A percentile compares a stretch with the other conserved stretches of the same genome.
Evolutionary conservation across 2,797 vertebrate genomes (phyloP).

Genomic region (Sandelia bainsii): DNA sequence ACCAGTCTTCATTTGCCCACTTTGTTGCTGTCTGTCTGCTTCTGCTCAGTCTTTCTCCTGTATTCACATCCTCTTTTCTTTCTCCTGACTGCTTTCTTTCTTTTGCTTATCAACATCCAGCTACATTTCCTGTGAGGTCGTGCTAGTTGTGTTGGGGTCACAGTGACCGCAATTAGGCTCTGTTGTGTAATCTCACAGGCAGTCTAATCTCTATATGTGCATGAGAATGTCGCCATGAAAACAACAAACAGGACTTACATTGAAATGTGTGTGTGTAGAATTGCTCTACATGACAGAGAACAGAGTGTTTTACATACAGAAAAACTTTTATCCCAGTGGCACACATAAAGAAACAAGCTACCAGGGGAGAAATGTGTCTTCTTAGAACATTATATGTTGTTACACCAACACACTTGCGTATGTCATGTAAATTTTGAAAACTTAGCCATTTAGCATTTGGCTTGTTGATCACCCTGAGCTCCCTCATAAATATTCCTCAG

Average conservation of each 20-base stretch:
- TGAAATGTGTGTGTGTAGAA: constrained; percentile 20
- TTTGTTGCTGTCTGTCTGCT: constrained; percentile 8
- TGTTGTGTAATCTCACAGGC: constrained; percentile 12
- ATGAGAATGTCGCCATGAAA: constrained; percentile 7
- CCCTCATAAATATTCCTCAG: constrained; percentile 9
- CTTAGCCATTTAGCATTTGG: not conserved
- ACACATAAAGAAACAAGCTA: constrained; percentile 2
- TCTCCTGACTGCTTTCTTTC: not conserved
- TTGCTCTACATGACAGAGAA: not conserved
- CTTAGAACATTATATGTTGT: constrained; percentile 8
- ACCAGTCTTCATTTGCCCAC: not conserved
- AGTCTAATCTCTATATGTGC: constrained; percentile 2
- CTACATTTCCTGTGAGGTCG: constrained; percentile 11
- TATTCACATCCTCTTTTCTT: not conserved
- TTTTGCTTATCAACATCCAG: constrained; percentile 7
- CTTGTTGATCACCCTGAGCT: constrained; percentile 2
- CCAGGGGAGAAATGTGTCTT: not conserved
- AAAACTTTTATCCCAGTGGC: not conserved
- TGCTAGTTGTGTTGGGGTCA: constrained; percentile 6
- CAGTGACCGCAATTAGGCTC: constrained; percentile 1
- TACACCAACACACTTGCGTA: not conserved
- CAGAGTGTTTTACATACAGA: not conserved
- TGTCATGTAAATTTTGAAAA: constrained; percentile 2
- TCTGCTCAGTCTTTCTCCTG: not conserved
- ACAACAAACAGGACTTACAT: constrained; percentile 4